Evolutionary conservation across 2,797 vertebrate species (phyloP).

Genomic region (Siniperca scherzeri): DNA sequence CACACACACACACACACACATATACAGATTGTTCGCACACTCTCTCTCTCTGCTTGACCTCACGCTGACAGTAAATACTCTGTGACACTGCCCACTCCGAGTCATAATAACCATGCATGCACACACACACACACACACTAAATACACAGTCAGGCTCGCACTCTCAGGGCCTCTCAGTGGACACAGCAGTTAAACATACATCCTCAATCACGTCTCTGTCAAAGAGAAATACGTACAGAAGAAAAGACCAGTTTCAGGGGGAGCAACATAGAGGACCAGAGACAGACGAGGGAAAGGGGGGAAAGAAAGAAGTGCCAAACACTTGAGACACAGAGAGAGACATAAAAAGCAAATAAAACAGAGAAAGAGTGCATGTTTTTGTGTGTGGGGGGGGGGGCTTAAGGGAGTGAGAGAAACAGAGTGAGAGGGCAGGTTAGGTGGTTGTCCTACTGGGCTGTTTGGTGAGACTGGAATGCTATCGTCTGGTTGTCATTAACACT

Average conservation of each 20-base stretch:
- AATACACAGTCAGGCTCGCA: constrained; percentile 68
- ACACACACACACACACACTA: constrained; percentile 61
- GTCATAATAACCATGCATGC: constrained; percentile 66
- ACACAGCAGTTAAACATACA: constrained; percentile 85
- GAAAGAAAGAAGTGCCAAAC: constrained; percentile 33
- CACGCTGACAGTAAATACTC: constrained; percentile 72
- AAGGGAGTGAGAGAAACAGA: constrained; percentile 25
- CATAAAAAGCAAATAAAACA: constrained; percentile 53
- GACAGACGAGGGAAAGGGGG: constrained; percentile 17
- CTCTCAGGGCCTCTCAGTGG: constrained; percentile 79
- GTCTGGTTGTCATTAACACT: constrained; percentile 84
- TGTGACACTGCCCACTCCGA: constrained; percentile 61
- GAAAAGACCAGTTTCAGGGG: constrained; percentile 66
- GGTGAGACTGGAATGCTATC: constrained; percentile 76
- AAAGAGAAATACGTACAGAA: constrained; percentile 70
- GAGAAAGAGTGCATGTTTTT: constrained; percentile 3
- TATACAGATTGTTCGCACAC: constrained; percentile 28
- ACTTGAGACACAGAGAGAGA: constrained; percentile 37
- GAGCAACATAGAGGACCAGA: constrained; percentile 21
- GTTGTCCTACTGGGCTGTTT: constrained; percentile 67
- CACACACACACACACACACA: constrained; percentile 35
- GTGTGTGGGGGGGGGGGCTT: background rate
- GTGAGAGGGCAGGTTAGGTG: constrained; percentile 55
- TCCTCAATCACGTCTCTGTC: constrained; percentile 84
- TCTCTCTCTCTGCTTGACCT: constrained; percentile 63